Evolutionary conservation across 2,888 invertebrate species (phyloP), one percentile per base, ranked within the genome.

Genomic region (Pristionchus mayeri): DNA sequence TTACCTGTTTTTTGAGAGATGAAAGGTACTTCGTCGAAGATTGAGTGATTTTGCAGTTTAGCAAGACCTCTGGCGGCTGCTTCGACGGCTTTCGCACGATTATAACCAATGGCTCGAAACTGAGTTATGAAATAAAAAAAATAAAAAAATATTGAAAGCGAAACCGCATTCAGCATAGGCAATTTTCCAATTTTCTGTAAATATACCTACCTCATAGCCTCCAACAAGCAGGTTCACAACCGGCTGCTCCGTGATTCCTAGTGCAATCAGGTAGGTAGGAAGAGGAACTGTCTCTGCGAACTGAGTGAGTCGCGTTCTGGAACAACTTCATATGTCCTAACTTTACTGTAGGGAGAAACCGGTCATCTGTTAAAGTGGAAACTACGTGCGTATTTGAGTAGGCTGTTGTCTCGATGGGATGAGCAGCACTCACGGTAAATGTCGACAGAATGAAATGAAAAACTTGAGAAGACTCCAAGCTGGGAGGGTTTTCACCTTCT

Each of bases 201-300:
- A 40, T n/a, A n/a, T n/a, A n/a, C n/a, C n/a, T n/a, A n/a, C 67
- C 37, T 67, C 67, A 67, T 67, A 67, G 18, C 67, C 37, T 37
- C 37, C 40, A 21, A 40, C 67, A 67, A 3, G 34, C 40, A 67
- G 4, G 4, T 67, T 21, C 13, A 67, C 67, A 0, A 67, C 37
- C 21, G 67, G 67, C 21, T 67, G 67, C 21, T 67, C 67, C 3
- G 67, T 67, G 21, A 67, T 40, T 6, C 37, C 67, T 3, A 67
- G 67, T 7, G 67, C 67, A 3, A 67, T 3, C 6, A 67, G 2
- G 11, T 67, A 67, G 3, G 67, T 37, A 6, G 67, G 67, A 67
- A 67, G 67, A 37, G 67, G 67, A 6, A 37, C 21, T 11, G 67
- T 67, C 1, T 2, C 2, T 2, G 18, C 67, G 13, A 67, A 67